Base-by-base conservation (phyloP, 1,140 invertebrate species). In the Drosophila burlai region DNA sequence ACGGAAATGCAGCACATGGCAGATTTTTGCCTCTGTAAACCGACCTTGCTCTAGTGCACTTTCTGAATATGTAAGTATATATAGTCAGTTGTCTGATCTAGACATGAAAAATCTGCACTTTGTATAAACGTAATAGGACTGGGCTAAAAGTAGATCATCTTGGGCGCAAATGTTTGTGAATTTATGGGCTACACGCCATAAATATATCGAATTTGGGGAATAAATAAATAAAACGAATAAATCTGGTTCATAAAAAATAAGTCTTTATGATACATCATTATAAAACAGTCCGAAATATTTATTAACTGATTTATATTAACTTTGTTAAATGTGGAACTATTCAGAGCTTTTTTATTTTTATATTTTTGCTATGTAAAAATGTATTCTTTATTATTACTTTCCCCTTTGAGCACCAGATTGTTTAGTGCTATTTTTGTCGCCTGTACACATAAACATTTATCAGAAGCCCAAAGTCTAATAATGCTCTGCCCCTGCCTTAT, bases 1-100 rank as follows among this genome's bases (percentile, higher is more conserved):
- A 83, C 60, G 40, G 61, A 57, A 80, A 77, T 63, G 72, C 60
- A 74, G 40, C 47, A 71, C 16, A 55, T 64, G 59, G 43, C 59
- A 46, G 34, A 29, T 29, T 36, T 21, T 26, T 13, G 52, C 40
- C 29, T 55, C 38, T 68, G 76, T 54, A 68, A 55, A 54, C 43
- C 18, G 52, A 52, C 76, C 64, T 79, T 79, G 76, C 40, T 24
- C 47, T 40, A 45, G 36, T 77, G 49, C 40, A 69, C 31, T 67
- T 67, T 67, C 42, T 29, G n/a, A 31, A 47, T 34, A 9, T 24
- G 18, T 38, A 15, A 16, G 26, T 54, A 52, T 34, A 13, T 9
- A 29, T 31, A 46, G 10, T 4, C 34, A 40, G 46, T 18, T 24
- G 42, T 42, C 26, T 16, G 24, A 47, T 49, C 34, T 59, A 36